Base-by-base conservation (phyloP, 2,797 vertebrate species). In the Chaenodraco wilsoni region DNA sequence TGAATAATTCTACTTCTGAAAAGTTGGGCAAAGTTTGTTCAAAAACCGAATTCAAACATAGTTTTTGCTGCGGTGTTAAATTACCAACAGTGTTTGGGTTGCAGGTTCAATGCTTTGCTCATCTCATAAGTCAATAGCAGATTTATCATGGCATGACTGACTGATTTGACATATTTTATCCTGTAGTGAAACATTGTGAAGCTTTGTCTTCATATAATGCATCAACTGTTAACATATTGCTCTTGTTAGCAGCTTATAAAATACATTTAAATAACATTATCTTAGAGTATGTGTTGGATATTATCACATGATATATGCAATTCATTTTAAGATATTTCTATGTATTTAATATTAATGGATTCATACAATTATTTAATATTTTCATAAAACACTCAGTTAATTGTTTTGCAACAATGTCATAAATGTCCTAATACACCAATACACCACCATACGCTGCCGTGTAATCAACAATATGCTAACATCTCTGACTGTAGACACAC, bases 181-280 rank as follows among this genome's bases (percentile, higher is more conserved):
- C 21, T 52, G 11, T 37, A 21, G 51, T 66, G 41, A 23, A 40
- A 62, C 52, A 69, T 45, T 16, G 57, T 33, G 9, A 49, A 44
- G 41, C 3, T 50, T 65, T n/a, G 37, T 5, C 16, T 41, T 41
- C n/a, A 23, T 17, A 23, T 69, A 31, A 43, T 31, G 37, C 5
- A 46, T 44, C 15, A 44, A 21, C 50, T 3, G 23, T 7, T 50
- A n/a, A 4, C 40, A 52, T 27, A 11, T 33, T 56, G 5, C 5
- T 55, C 45, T 59, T 58, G 4, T 33, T 56, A 19, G 44, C 33
- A 41, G 44, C 9, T 37, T 37, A 40, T 57, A 2, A 3, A 40
- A 40, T 17, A 9, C 27, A 31, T 27, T 12, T 57, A 50, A 50
- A 63, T 12, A 23, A 33, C 12, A 19, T 1, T 17, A 58, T 2